Evolutionary conservation across 2,888 invertebrate species (phyloP).

Genomic region (Drosophila mimica): DNA sequence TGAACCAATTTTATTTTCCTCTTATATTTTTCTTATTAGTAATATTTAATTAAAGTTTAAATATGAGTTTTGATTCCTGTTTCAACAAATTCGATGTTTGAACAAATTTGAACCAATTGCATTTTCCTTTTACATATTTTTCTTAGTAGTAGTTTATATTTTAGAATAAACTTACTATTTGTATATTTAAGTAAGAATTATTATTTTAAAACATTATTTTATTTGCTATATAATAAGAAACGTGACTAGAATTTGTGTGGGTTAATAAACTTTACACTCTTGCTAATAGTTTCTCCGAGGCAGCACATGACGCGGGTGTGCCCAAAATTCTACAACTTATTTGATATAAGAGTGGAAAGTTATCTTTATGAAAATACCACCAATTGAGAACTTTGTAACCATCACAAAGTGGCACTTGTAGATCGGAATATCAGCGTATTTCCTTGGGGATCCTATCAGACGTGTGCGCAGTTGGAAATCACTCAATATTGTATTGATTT

Average conservation of each 20-base stretch:
- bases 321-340: constrained; percentile 25
- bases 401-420: constrained; percentile 17
- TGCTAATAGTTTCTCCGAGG: not conserved
- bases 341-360: constrained; percentile 1
- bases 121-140: not conserved
- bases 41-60: not conserved
- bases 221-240: not conserved
- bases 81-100: not conserved
- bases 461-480: not conserved
- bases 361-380: not conserved
- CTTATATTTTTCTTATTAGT: no score
- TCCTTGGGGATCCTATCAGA: constrained; percentile 9
- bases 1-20: no score
- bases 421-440: constrained; percentile 15
- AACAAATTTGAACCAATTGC: not conserved
- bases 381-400: not conserved
- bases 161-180: not conserved
- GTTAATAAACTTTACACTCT: not conserved
- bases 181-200: not conserved
- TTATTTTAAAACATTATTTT: constrained; percentile 23
- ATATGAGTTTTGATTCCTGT: not conserved
- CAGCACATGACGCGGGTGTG: constrained; percentile 19
- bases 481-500: not conserved
- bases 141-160: not conserved
- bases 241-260: not conserved